Evolutionary conservation across 2,888 invertebrate genomes (phyloP), one percentile per base, ranked within the genome.

Genomic region (Belgica antarctica): DNA sequence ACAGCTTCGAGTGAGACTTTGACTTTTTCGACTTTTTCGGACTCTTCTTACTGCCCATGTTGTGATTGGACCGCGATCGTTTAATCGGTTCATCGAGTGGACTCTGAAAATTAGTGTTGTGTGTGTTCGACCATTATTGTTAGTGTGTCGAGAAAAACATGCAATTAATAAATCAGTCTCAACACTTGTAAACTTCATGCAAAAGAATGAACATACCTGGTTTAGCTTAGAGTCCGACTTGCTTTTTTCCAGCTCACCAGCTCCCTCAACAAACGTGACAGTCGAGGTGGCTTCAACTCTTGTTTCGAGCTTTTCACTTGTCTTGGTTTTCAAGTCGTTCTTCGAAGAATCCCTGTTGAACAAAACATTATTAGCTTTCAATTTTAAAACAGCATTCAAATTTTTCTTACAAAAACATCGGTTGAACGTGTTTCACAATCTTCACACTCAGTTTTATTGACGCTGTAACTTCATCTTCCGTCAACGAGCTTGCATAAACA

Each of bases 341-440:
- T 61, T 59, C 12, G 61, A 70, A 7, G 70, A 41, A 17, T 41
- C 61, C 5, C 59, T 61, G 10, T 25, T 22, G 34, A 65, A 22
- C 41, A 28, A n/a, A 52, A 22, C 5, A 52, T 52, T 12, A 52
- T n/a, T n/a, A n/a, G 22, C 61, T 24, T 71, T 34, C 22, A 15
- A 28, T 25, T 34, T 8, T 22, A 52, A 22, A 52, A 17, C 19
- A 22, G 17, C 3, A 59, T 12, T 3, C 4, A 63, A 41, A 73
- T n/a, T n/a, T n/a, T n/a, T n/a, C 76, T 77, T 74, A 80, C 76
- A 82, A 78, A 22, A 84, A 82, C 72, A 84, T 82, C 0, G 90
- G 90, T 77, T 89, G 89, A 12, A 91, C 89, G 76, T 88, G 86
- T 0, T 87, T 85, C 15, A 91, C 81, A 73, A 92, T 86, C 79